phyloP scores from a whole-genome alignment of 2,797 vertebrate species.

The Ficedula albicollis region DNA sequence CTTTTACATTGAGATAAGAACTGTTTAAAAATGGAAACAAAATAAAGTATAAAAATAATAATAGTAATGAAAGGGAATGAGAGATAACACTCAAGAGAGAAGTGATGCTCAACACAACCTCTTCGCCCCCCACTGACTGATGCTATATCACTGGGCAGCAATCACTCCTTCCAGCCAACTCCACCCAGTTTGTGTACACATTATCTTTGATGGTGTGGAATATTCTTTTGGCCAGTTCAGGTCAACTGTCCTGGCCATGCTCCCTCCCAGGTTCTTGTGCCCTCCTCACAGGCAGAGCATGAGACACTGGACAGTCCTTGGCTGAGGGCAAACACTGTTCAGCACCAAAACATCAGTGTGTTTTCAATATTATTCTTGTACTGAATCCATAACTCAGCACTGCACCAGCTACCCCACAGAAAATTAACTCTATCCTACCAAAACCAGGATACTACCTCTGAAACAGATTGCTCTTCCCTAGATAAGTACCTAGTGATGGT shows the following conservation, averaged over 20 bases:
- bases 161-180: neutral
- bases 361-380: neutral
- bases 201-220: neutral
- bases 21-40: neutral
- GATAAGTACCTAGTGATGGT: neutral
- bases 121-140: neutral
- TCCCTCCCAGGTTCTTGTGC: neutral
- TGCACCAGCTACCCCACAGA: neutral
- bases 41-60: neutral
- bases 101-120: neutral
- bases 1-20: neutral
- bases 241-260: neutral
- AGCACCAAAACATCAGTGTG: neutral
- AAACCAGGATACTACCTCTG: neutral
- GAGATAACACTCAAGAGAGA: fast-evolving
- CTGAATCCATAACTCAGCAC: neutral
- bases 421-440: neutral
- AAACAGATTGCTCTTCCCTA: neutral
- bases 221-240: neutral
- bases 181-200: neutral
- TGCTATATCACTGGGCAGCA: neutral
- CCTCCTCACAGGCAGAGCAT: neutral
- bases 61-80: neutral
- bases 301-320: neutral
- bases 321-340: neutral